These are phyloP conservation scores for Drosophila teissieri DNA, from an alignment of 1,140 invertebrate species.

Conservation along the genomic window DNA sequence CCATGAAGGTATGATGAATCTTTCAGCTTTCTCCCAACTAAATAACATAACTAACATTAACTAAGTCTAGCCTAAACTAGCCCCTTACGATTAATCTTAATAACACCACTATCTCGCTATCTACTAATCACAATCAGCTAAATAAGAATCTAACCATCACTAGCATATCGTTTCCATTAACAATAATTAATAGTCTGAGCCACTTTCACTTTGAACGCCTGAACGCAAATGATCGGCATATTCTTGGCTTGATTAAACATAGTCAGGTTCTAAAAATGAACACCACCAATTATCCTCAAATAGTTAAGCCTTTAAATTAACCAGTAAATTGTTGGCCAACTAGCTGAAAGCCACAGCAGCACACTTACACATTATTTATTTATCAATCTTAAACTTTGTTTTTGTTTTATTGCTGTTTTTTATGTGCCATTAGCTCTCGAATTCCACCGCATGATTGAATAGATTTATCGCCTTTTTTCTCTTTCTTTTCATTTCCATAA, in stretches of 20 bases:
- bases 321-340: conserved; percentile 42
- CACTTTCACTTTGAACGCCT: conserved; percentile 49
- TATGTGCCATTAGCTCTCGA: conserved; percentile 9
- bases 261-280: conserved; percentile 43
- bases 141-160: conserved; percentile 40
- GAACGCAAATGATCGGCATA: conserved; percentile 35
- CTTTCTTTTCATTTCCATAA: conserved; percentile 35
- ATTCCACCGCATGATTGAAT: conserved; percentile 35
- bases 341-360: conserved; percentile 59
- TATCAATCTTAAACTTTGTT: conserved; percentile 7
- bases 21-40: conserved; percentile 63
- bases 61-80: conserved; percentile 43
- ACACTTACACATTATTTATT: conserved; percentile 56
- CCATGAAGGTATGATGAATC: conserved; percentile 91
- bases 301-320: conserved; percentile 15
- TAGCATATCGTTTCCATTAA: conserved; percentile 46
- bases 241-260: conserved; percentile 27
- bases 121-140: conserved; percentile 47
- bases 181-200: conserved; percentile 31
- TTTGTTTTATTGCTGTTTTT: conserved; percentile 14
- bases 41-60: conserved; percentile 48
- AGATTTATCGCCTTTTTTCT: conserved; percentile 29
- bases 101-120: conserved; percentile 34
- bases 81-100: conserved; percentile 18
- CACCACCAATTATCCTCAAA: conserved; percentile 20